Conservation (phyloP, 2,888 invertebrate species). For the Clivina fossor region DNA sequence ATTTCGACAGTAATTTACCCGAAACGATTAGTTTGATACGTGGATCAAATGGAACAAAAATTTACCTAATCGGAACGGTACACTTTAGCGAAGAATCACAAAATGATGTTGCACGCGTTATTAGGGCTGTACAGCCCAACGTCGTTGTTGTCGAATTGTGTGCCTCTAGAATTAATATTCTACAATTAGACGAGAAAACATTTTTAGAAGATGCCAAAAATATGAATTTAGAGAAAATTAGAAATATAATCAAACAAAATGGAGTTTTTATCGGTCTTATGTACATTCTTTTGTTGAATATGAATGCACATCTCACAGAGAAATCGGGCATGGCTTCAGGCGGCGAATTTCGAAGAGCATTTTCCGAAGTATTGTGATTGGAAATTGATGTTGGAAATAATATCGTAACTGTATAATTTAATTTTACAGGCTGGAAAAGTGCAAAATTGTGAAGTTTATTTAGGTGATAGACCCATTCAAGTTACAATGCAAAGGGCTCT, state of each 20-base stretch:
- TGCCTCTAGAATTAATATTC: slow-evolving; percentile 81
- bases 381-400: slow-evolving; percentile 8
- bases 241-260: slow-evolving; percentile 77
- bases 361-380: slow-evolving; percentile 71
- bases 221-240: slow-evolving; percentile 76
- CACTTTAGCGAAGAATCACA: slow-evolving; percentile 96
- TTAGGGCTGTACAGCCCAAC: slow-evolving; percentile 86
- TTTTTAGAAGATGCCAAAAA: slow-evolving; percentile 88
- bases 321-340: slow-evolving; percentile 98
- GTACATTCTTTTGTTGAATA: slow-evolving; percentile 84
- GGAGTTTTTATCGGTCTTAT: slow-evolving; percentile 88
- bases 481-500: slow-evolving; percentile 90
- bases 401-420: slow-evolving; percentile 16
- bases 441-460: slow-evolving; percentile 78
- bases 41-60: slow-evolving; percentile 78
- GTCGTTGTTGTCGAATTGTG: slow-evolving; percentile 95
- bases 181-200: slow-evolving; percentile 88
- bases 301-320: slow-evolving; percentile 92
- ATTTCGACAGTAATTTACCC: slow-evolving; percentile 51
- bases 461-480: slow-evolving; percentile 93
- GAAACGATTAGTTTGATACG: slow-evolving; percentile 78
- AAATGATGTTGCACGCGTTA: slow-evolving; percentile 91
- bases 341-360: slow-evolving; percentile 93
- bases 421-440: slow-evolving; percentile 69
- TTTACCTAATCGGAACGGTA: slow-evolving; percentile 96